Evolutionary conservation across 2,888 invertebrate species (phyloP).

Genomic region (Rhingia rostrata): DNA sequence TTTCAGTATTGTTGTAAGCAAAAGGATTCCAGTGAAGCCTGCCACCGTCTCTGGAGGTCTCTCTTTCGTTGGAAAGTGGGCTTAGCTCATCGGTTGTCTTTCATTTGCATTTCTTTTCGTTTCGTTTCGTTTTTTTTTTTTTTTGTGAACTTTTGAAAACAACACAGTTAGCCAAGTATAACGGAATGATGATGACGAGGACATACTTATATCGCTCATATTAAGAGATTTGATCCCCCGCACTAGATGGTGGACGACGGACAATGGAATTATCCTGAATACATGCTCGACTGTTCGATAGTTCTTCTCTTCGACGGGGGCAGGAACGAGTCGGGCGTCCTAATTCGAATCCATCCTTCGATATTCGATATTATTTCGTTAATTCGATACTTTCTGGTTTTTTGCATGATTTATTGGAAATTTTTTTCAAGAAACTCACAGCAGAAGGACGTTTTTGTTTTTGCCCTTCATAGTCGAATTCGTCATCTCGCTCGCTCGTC

Average conservation of each 20-base stretch:
- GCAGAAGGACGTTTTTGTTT: slow-evolving; percentile 47
- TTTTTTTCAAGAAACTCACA: slow-evolving; percentile 62
- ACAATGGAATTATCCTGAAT: slow-evolving; percentile 72
- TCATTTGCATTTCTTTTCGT: slow-evolving; percentile 56
- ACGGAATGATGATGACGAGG: slow-evolving; percentile 60
- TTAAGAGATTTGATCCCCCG: slow-evolving; percentile 48
- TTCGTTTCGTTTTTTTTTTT: slow-evolving; percentile 54
- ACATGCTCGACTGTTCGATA: slow-evolving; percentile 23
- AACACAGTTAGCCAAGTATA: slow-evolving; percentile 54
- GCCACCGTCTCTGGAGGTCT: slow-evolving; percentile 48
- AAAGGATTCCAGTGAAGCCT: slow-evolving; percentile 56
- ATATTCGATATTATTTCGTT: slow-evolving; percentile 81
- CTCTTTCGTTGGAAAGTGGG: neutral
- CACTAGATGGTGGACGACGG: slow-evolving; percentile 66
- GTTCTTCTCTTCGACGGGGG: neutral
- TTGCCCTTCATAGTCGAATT: slow-evolving; percentile 1
- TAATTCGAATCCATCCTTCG: slow-evolving; percentile 69
- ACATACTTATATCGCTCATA: neutral
- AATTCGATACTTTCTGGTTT: slow-evolving; percentile 80
- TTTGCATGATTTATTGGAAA: slow-evolving; percentile 73
- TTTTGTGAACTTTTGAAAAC: slow-evolving; percentile 40
- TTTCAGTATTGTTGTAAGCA: slow-evolving; percentile 40
- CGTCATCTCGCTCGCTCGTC: neutral
- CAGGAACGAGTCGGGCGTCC: slow-evolving; percentile 9
- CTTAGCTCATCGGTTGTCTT: slow-evolving; percentile 7